Conservation (phyloP, 2,888 invertebrate species). For the Dasypogon diadema region DNA sequence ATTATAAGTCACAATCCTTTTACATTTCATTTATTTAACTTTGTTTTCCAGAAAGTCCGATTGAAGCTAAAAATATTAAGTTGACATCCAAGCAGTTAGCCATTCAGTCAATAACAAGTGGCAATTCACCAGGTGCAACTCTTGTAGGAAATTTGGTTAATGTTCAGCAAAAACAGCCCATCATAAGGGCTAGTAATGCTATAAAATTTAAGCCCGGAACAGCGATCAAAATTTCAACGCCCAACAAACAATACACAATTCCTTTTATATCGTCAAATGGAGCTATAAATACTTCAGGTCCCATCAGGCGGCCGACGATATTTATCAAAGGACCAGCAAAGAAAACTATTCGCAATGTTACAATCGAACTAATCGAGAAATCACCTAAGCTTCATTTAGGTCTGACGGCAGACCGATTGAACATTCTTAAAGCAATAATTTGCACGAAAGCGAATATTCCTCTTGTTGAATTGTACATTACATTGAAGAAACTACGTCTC, state of each 20-base stretch:
- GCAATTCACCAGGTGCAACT: constrained; percentile 8
- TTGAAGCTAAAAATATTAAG: constrained; percentile 15
- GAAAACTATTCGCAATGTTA: constrained; percentile 64
- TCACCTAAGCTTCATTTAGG: constrained; percentile 64
- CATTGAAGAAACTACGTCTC: constrained; percentile 64
- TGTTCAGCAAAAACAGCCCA: constrained; percentile 35
- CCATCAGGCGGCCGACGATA: constrained; percentile 62
- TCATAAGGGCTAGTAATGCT: constrained; percentile 27
- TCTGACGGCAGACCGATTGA: constrained; percentile 61
- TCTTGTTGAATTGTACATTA: constrained; percentile 64
- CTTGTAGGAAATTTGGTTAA: constrained; percentile 51
- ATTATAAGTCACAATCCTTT: background rate
- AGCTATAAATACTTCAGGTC: constrained; percentile 46
- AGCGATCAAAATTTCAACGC: constrained; percentile 51
- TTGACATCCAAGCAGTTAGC: constrained; percentile 21
- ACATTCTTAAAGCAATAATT: constrained; percentile 63
- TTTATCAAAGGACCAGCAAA: constrained; percentile 64
- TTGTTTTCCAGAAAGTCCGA: constrained; percentile 11
- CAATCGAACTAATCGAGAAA: constrained; percentile 64
- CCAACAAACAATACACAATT: constrained; percentile 53
- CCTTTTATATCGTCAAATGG: constrained; percentile 60
- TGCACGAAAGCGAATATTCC: constrained; percentile 63
- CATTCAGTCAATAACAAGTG: constrained; percentile 1
- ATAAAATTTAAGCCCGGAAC: constrained; percentile 54
- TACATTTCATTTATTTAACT: background rate